phyloP scores from a whole-genome alignment of 2,888 invertebrate species.

The Oxyteleia sp. region DNA sequence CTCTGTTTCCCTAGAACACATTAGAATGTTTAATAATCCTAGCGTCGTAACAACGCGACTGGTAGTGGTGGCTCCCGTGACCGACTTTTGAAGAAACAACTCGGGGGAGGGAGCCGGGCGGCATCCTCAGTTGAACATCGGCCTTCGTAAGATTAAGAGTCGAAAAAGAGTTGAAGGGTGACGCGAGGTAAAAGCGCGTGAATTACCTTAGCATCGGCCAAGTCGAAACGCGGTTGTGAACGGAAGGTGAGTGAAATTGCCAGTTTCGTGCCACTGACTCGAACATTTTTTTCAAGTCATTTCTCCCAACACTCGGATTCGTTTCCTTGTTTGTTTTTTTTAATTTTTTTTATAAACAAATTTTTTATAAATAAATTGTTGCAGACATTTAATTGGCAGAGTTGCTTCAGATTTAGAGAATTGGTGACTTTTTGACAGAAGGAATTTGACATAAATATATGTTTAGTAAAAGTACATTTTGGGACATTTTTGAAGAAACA shows the following conservation, averaged over 20 bases:
- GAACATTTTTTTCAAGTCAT: background rate
- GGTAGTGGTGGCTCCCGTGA: constrained; percentile 83
- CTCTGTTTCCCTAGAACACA: constrained; percentile 73
- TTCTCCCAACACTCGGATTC: constrained; percentile 8
- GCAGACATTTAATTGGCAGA: no score
- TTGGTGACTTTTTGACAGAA: no score
- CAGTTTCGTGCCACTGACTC: constrained; percentile 47
- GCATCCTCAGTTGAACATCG: constrained; percentile 87
- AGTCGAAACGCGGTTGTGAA: constrained; percentile 53
- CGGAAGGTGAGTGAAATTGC: constrained; percentile 74
- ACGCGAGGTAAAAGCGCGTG: constrained; percentile 76
- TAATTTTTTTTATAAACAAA: background rate
- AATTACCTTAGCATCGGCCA: constrained; percentile 59
- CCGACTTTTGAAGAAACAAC: constrained; percentile 85
- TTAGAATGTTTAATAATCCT: constrained; percentile 86
- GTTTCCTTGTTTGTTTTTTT: background rate
- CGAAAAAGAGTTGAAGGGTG: constrained; percentile 84
- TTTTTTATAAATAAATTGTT: no score
- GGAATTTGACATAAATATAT: no score
- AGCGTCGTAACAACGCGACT: constrained; percentile 77
- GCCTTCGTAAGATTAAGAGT: constrained; percentile 86
- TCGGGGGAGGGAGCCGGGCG: constrained; percentile 84
- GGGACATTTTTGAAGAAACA: no score
- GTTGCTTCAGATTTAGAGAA: no score
- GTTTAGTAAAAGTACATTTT: no score